phyloP scores from a whole-genome alignment of 2,113 vertebrate genomes.

The Melanocharis versteri region DNA sequence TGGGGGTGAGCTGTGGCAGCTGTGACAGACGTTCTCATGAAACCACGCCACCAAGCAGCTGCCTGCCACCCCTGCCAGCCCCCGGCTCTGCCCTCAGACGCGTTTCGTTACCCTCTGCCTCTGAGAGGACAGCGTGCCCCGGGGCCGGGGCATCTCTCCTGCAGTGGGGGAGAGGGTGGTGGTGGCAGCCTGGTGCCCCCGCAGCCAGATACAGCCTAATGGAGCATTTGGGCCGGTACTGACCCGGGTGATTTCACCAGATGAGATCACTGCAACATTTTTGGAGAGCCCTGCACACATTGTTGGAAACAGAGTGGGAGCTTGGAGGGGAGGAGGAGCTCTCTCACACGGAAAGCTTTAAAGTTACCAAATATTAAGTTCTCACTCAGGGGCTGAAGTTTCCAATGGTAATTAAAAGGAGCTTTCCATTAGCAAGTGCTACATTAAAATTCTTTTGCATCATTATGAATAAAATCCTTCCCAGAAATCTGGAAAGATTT shows the following conservation, averaged over 20 bases:
- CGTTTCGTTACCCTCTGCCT: accelerated
- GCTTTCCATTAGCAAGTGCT: not conserved
- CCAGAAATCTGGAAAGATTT: not conserved
- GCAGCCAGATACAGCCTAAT: accelerated
- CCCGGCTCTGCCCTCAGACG: not conserved
- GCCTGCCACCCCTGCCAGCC: not conserved
- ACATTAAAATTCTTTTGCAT: not conserved
- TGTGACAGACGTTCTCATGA: accelerated
- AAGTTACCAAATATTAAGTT: not conserved
- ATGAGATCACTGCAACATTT: not conserved
- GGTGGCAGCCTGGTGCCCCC: not conserved
- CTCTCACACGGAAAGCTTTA: not conserved
- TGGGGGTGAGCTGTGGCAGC: not conserved
- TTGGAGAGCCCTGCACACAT: not conserved
- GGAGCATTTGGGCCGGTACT: not conserved
- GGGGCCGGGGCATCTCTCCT: not conserved
- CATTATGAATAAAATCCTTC: not conserved
- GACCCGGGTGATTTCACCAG: not conserved
- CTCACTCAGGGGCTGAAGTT: not conserved
- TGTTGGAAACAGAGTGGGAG: not conserved
- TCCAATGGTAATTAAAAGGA: not conserved
- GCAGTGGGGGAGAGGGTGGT: not conserved
- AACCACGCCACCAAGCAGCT: not conserved
- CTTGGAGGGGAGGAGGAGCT: not conserved
- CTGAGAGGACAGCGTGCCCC: not conserved